Conservation (phyloP, 92 coral and sea anemone genomes). For the Anthopleura xanthogrammica region DNA sequence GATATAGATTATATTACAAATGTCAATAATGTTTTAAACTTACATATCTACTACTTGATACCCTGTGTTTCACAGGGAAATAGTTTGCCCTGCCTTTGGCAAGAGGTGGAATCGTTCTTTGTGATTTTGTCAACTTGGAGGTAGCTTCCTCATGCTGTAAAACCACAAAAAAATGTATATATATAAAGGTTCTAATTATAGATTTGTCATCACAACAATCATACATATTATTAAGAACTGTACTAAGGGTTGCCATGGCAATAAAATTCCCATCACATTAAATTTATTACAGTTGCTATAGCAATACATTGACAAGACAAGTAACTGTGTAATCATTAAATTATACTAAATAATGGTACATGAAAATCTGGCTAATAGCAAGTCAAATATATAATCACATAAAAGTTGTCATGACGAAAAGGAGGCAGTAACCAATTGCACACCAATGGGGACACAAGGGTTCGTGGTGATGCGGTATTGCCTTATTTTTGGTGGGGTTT, state of each 20-base stretch:
- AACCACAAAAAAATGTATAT: background rate
- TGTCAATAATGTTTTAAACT: background rate
- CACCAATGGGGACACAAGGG: no score
- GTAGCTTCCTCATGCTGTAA: slow-evolving; percentile 44
- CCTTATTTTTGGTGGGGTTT: no score
- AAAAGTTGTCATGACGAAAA: background rate
- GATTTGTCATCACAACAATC: no score
- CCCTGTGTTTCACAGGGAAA: slow-evolving; percentile 48
- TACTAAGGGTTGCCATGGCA: no score
- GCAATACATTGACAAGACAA: no score
- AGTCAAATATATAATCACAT: background rate
- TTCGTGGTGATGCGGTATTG: no score
- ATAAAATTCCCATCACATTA: no score
- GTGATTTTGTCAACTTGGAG: slow-evolving; percentile 36
- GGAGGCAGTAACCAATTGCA: background rate
- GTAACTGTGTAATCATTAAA: no score
- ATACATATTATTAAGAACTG: no score
- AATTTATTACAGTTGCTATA: no score
- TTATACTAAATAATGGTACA: background rate
- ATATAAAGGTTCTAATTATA: no score
- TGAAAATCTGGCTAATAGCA: background rate
- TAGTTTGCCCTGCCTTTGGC: slow-evolving; percentile 80
- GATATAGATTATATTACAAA: no score
- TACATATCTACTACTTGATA: slow-evolving; percentile 61
- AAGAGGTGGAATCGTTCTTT: slow-evolving; percentile 72